phyloP scores from a whole-genome alignment of 2,888 invertebrate species.

The Lobophora halterata region DNA sequence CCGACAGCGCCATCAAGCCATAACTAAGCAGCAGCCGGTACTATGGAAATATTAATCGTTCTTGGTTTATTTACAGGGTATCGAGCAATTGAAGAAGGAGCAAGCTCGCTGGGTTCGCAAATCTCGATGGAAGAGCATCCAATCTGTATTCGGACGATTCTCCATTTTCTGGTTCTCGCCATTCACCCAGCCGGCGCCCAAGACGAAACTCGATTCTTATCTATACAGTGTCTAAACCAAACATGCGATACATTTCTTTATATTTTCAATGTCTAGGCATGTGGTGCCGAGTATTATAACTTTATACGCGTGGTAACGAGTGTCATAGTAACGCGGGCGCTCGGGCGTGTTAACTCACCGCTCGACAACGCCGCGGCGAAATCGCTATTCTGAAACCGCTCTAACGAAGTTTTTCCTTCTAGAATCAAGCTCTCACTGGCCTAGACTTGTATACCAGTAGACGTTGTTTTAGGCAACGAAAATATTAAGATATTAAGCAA shows the following conservation, averaged over 20 bases:
- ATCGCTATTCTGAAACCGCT: no score
- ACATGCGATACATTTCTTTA: no score
- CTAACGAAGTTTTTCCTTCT: no score
- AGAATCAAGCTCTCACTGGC: not conserved
- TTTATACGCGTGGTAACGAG: no score
- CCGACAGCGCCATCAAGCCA: no score
- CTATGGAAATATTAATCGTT: no score
- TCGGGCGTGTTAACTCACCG: no score
- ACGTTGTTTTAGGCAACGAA: constrained; percentile 13
- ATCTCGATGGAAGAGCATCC: constrained; percentile 96
- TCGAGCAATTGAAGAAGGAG: constrained; percentile 98
- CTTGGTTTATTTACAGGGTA: constrained; percentile 84
- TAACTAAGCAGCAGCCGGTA: no score
- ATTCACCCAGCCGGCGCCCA: constrained; percentile 91
- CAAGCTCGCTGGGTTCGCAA: constrained; percentile 95
- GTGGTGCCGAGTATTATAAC: no score
- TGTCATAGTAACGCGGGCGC: no score
- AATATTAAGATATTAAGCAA: constrained; percentile 38
- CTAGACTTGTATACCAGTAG: constrained; percentile 6
- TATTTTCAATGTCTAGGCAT: no score
- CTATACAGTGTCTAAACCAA: constrained; percentile 92
- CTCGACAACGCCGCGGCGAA: no score
- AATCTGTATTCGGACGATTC: constrained; percentile 98
- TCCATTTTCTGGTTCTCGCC: constrained; percentile 97
- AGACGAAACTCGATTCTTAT: constrained; percentile 89